These are phyloP conservation scores for Diadema setosum DNA, from an alignment of 35 echinoderm and acorn worm genomes.

Conservation along the genomic window DNA sequence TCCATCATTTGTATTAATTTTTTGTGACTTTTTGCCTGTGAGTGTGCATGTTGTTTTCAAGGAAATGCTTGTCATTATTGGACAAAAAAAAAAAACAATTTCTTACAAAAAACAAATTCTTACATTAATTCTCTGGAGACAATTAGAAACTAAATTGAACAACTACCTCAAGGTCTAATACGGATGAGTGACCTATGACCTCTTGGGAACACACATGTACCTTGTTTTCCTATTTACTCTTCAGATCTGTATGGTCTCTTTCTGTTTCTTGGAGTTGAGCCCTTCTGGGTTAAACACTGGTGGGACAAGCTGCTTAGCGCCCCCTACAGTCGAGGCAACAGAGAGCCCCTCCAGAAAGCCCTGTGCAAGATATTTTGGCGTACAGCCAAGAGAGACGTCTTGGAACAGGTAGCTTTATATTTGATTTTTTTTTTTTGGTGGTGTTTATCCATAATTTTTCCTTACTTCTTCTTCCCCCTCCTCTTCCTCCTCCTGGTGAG, in stretches of 20 bases:
- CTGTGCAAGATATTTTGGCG: conserved; percentile 79
- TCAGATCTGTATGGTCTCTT: conserved; percentile 96
- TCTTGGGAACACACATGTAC: too few species aligned
- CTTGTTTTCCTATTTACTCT: not conserved
- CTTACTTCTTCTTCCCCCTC: not conserved
- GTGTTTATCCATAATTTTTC: not conserved
- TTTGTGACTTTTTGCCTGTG: too few species aligned
- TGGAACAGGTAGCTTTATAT: conserved; percentile 86
- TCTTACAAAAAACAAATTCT: too few species aligned
- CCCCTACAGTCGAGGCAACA: conserved; percentile 69
- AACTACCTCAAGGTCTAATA: too few species aligned
- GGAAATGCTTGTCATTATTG: too few species aligned
- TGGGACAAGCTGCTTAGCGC: conserved; percentile 76
- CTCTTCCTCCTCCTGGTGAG: not conserved
- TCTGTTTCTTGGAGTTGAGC: conserved; percentile 89
- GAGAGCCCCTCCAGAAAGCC: conserved; percentile 66
- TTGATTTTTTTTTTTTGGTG: not conserved
- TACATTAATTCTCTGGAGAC: too few species aligned
- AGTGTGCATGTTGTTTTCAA: too few species aligned
- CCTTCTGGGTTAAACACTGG: conserved; percentile 87
- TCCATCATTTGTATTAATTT: too few species aligned
- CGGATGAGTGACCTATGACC: too few species aligned
- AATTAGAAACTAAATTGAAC: too few species aligned
- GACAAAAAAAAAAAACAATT: too few species aligned
- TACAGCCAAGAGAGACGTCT: conserved; percentile 91